Conservation (phyloP, 2,888 invertebrate genomes). For the Cephonodes hylas region DNA sequence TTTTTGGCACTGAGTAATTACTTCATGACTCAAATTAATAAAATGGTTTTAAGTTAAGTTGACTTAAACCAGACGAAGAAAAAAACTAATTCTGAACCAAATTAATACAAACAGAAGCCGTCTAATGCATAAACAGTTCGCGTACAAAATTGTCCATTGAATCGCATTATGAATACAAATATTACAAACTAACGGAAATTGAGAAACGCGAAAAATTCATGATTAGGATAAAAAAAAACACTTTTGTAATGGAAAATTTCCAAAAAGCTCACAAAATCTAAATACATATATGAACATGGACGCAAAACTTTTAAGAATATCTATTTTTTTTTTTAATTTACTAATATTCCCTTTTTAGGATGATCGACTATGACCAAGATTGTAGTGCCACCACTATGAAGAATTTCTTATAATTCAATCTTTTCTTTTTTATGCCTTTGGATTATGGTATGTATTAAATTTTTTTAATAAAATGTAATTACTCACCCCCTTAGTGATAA, state of each 20-base stretch:
- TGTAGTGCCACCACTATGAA: too few relatives aligned
- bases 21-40: too few relatives aligned
- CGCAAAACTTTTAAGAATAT: too few relatives aligned
- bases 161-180: background rate
- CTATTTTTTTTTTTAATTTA: too few relatives aligned
- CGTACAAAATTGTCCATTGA: background rate
- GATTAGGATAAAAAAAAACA: background rate
- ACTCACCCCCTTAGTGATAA: too few relatives aligned
- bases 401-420: too few relatives aligned
- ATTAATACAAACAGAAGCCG: background rate
- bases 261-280: too few relatives aligned
- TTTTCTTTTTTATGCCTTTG: too few relatives aligned
- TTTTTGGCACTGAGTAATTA: background rate
- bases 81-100: background rate
- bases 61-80: background rate
- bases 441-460: too few relatives aligned
- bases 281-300: too few relatives aligned
- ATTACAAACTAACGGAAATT: background rate
- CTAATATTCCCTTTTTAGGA: background rate
- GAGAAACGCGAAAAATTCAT: background rate
- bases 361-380: background rate
- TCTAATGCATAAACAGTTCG: background rate
- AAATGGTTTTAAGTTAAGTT: background rate
- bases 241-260: background rate
- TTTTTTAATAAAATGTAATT: too few relatives aligned